Evolutionary conservation across 2,888 invertebrate species (phyloP).

Genomic region (Marronus borbonicus): DNA sequence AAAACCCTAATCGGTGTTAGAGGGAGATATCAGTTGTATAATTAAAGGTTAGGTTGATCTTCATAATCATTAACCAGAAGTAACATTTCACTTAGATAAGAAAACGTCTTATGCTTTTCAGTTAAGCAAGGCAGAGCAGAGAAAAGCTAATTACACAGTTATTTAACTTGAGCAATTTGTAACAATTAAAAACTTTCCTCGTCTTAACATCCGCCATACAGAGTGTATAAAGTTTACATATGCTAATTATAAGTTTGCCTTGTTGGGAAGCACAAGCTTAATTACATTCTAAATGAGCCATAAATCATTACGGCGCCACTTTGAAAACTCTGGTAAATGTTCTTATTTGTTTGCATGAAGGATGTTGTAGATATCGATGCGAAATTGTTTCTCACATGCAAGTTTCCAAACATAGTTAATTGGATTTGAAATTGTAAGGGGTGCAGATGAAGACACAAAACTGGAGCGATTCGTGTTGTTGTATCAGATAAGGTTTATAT

Average conservation of each 20-base stretch:
- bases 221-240: slow-evolving; percentile 69
- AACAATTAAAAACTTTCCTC: slow-evolving; percentile 62
- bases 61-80: slow-evolving; percentile 50
- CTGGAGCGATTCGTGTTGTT: too few relatives aligned
- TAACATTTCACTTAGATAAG: slow-evolving; percentile 54
- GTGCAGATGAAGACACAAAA: background rate
- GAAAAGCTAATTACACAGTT: slow-evolving; percentile 61
- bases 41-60: slow-evolving; percentile 51
- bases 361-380: slow-evolving; percentile 32
- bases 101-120: slow-evolving; percentile 55
- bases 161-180: slow-evolving; percentile 64
- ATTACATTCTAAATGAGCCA: slow-evolving; percentile 65
- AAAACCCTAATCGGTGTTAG: slow-evolving; percentile 46
- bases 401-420: slow-evolving; percentile 25
- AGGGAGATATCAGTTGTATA: slow-evolving; percentile 46
- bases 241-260: slow-evolving; percentile 70
- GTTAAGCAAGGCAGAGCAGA: slow-evolving; percentile 50
- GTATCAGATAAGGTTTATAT: too few relatives aligned
- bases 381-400: slow-evolving; percentile 22
- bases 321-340: slow-evolving; percentile 47
- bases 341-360: slow-evolving; percentile 41
- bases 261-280: slow-evolving; percentile 68
- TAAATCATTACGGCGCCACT: slow-evolving; percentile 51
- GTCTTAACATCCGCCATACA: slow-evolving; percentile 64
- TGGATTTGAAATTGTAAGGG: slow-evolving; percentile 9